Conservation (phyloP, 1,140 invertebrate genomes). For the Drosophila leontia region DNA sequence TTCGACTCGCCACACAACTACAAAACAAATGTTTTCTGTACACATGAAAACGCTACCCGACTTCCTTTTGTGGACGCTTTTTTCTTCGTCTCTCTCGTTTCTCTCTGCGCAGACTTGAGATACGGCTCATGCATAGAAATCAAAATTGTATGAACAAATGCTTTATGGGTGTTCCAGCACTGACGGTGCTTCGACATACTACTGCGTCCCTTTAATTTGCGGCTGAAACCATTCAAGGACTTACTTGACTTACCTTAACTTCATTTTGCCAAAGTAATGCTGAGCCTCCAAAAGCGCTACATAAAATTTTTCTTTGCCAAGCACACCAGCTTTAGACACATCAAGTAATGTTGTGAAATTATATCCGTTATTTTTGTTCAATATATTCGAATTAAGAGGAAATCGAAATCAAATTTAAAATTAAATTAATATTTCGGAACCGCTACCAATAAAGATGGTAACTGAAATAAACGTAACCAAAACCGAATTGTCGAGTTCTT, state of each 20-base stretch:
- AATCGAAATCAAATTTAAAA: too few species aligned
- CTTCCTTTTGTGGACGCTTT: conserved; percentile 49
- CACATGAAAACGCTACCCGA: conserved; percentile 34
- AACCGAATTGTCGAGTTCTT: too few species aligned
- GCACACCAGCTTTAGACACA: not conserved
- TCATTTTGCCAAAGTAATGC: not conserved
- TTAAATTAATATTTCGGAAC: too few species aligned
- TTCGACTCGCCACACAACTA: conserved; percentile 23
- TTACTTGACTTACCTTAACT: conserved; percentile 15
- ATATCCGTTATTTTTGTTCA: too few species aligned
- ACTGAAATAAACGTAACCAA: too few species aligned
- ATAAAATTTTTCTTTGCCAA: not conserved
- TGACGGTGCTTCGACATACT: conserved; percentile 13
- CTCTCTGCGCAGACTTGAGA: conserved; percentile 21
- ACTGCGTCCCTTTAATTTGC: not conserved
- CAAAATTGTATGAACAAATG: conserved; percentile 57
- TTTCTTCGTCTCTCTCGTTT: conserved; percentile 12
- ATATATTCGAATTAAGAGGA: too few species aligned
- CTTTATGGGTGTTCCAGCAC: conserved; percentile 51
- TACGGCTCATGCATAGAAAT: conserved; percentile 64
- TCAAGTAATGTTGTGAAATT: not conserved
- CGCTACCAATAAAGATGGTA: too few species aligned
- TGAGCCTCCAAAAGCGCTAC: not conserved
- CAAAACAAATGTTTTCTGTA: conserved; percentile 25
- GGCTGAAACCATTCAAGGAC: conserved; percentile 58